Evolutionary conservation across 2,797 vertebrate species (phyloP), one percentile per base, ranked within the genome.

Genomic region (Halcyon badia): DNA sequence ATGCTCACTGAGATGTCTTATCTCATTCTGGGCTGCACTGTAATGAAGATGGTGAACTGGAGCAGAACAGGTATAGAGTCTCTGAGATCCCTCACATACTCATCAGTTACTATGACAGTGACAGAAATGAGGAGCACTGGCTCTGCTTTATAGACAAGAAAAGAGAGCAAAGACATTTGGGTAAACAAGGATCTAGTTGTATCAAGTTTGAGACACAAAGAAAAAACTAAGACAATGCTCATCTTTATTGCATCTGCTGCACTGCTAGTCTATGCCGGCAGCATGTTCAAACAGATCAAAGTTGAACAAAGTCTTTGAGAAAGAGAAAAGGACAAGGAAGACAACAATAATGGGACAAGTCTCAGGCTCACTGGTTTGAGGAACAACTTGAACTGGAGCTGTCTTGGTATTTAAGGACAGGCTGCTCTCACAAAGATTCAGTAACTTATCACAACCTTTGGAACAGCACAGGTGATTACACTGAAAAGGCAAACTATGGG

Each of bases 71-170:
- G 4, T 21, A 46, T 15, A 18, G 9, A 22, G 26, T 56, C 69
- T 33, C 13, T 31, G n/a, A 71, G 41, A 71, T 48, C 17, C 3
- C 31, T 82, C 75, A 49, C 3, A 30, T 7, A 28, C 7, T n/a
- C 19, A 37, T 8, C 24, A 24, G 4, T 51, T 69, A 64, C 12
- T 0, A 0, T 2, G 4, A 56, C 19, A 46, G 25, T 26, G 44
- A n/a, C 37, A 92, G 49, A 57, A 68, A 56, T 26, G 1, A 57
- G 19, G 6, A 65, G 57, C 28, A 30, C 4, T 26, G 66, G 15
- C 5, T 69, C 19, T 39, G 24, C 31, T 87, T 82, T 48, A 83
- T 0, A 77, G 22, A 37, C 2, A 3, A 71, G 15, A 8, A 77
- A 91, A 49, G 15, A 52, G 33, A 83, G 9, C 5, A 24, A 79